Conservation (phyloP, 2,888 invertebrate species). For the Melanotus villosus region DNA sequence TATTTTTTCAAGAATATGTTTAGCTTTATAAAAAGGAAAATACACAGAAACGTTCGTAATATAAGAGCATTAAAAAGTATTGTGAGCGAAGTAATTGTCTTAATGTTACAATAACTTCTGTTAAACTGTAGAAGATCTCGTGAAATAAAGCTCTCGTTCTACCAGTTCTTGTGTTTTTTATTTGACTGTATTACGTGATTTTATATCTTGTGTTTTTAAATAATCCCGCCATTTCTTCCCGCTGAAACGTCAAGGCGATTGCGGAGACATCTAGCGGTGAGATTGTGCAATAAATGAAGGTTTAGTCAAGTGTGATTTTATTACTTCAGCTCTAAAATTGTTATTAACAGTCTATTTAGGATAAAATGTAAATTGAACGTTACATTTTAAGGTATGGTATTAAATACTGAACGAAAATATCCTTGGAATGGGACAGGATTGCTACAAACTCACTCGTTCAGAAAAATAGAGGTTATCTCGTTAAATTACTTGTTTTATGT, state of each 20-base stretch:
- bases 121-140: conserved; percentile 54
- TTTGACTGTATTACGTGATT: no score
- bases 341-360: neutral
- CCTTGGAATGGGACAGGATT: neutral
- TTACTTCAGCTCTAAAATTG: neutral
- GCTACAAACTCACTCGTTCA: no score
- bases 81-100: conserved; percentile 52
- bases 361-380: neutral
- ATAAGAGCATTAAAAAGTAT: conserved; percentile 38
- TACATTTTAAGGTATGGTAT: neutral
- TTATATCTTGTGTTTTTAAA: conserved; percentile 1
- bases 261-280: neutral
- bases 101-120: conserved; percentile 53
- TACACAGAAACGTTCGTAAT: conserved; percentile 27
- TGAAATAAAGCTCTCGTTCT: conserved; percentile 44
- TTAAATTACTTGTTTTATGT: no score
- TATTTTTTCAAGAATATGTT: conserved; percentile 46
- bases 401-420: neutral
- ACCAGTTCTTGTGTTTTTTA: conserved; percentile 20
- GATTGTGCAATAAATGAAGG: neutral
- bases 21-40: conserved; percentile 29
- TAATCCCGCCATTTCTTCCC: conserved; percentile 7
- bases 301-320: neutral
- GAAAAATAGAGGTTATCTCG: no score
- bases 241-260: neutral